Percentiles rank a stretch among this genome's conserved stretches.
Conservation (phyloP, 2,797 vertebrate genomes). For the Myotis planiceps region DNA sequence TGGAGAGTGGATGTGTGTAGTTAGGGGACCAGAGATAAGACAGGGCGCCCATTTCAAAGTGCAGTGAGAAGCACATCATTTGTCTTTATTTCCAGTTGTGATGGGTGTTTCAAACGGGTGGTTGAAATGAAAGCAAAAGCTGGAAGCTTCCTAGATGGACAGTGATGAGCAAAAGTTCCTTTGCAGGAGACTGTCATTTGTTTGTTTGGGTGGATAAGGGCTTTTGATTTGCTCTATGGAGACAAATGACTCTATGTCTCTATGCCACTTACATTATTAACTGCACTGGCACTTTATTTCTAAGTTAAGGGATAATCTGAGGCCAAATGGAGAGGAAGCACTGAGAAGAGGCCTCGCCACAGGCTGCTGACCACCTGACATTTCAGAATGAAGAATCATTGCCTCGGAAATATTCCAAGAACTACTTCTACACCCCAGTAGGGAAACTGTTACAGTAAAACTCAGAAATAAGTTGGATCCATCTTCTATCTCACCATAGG, state of each 20-base stretch:
- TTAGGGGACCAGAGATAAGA: background rate
- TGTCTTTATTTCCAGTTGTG: conserved; percentile 40
- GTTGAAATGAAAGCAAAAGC: conserved; percentile 18
- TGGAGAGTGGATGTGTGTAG: background rate
- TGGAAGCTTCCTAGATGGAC: background rate
- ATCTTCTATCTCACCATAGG: background rate
- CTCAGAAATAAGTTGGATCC: background rate
- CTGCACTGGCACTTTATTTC: conserved; percentile 65
- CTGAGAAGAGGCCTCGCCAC: conserved; percentile 36
- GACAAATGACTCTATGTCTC: conserved; percentile 59
- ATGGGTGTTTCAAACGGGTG: conserved; percentile 32
- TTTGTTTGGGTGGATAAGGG: conserved; percentile 39
- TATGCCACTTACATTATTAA: conserved; percentile 54
- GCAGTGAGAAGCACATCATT: background rate
- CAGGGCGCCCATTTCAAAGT: background rate
- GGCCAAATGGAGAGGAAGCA: conserved; percentile 55
- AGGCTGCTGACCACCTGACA: conserved; percentile 64
- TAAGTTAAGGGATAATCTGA: conserved; percentile 61
- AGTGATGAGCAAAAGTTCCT: background rate
- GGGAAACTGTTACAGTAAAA: background rate
- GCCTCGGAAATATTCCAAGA: background rate
- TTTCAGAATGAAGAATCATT: conserved; percentile 72
- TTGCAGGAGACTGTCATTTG: conserved; percentile 22
- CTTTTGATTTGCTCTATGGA: conserved; percentile 56
- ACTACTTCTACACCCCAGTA: background rate